Evolutionary conservation across 2,113 vertebrate genomes (phyloP).

Genomic region (Podocnemis expansa): DNA sequence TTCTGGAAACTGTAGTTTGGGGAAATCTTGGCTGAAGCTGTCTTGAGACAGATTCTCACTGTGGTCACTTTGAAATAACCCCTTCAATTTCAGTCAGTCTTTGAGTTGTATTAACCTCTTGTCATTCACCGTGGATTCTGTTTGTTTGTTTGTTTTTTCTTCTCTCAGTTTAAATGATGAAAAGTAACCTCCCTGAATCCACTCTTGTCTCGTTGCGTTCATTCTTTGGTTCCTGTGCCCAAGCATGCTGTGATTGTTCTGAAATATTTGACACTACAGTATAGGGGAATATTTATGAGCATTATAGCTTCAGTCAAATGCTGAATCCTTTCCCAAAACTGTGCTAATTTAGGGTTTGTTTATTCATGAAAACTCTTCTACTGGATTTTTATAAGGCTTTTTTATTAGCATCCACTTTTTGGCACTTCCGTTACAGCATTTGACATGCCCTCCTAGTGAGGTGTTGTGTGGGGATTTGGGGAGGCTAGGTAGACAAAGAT

Average conservation of each 20-base stretch:
- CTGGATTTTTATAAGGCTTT: not conserved
- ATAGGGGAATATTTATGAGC: not conserved
- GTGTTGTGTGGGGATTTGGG: not conserved
- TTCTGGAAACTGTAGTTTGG: not conserved
- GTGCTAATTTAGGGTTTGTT: rapidly evolving
- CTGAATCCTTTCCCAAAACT: not conserved
- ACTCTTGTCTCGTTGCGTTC: rapidly evolving
- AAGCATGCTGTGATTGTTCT: rapidly evolving
- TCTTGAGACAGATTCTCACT: not conserved
- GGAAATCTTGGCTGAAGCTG: not conserved
- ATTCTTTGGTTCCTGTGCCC: not conserved
- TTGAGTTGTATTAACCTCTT: not conserved
- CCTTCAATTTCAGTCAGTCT: not conserved
- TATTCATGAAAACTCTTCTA: not conserved
- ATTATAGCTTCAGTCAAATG: not conserved
- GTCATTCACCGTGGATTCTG: not conserved
- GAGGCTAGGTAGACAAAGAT: not conserved
- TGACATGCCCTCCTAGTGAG: rapidly evolving
- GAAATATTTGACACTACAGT: not conserved
- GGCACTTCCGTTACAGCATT: not conserved
- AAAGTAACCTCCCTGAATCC: rapidly evolving
- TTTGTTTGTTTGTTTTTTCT: too few species aligned
- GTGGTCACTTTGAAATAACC: not conserved
- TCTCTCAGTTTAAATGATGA: not conserved
- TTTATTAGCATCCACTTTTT: not conserved